Evolutionary conservation across 2,888 invertebrate genomes (phyloP).

Genomic region (Tyria jacobaeae): DNA sequence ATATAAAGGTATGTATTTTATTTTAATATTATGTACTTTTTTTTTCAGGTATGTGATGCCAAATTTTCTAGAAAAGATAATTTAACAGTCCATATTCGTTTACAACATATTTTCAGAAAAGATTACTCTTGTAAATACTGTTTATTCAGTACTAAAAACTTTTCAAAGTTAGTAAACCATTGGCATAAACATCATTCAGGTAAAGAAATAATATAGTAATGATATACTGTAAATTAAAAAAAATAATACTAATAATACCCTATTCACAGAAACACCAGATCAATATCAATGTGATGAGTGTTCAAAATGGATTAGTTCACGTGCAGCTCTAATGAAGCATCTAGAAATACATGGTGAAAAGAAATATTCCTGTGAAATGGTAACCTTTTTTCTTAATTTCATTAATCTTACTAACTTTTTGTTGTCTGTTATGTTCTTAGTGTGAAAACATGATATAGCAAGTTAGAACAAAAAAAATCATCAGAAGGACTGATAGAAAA

Average conservation of each 20-base stretch:
- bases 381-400: conserved; percentile 57
- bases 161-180: conserved; percentile 73
- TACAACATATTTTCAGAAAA: conserved; percentile 77
- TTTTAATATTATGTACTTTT: background rate
- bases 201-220: conserved; percentile 39
- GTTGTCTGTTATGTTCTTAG: too few relatives aligned
- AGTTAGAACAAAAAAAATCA: too few relatives aligned
- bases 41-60: conserved; percentile 87
- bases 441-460: too few relatives aligned
- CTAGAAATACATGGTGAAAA: conserved; percentile 88
- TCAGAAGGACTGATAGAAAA: too few relatives aligned
- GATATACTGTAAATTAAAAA: background rate
- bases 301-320: conserved; percentile 90
- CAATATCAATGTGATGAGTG: conserved; percentile 92
- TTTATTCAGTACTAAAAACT: conserved; percentile 64
- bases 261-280: conserved; percentile 65
- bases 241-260: background rate
- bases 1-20: background rate
- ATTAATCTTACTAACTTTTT: background rate
- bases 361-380: conserved; percentile 89
- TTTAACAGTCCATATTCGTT: conserved; percentile 90
- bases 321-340: conserved; percentile 92
- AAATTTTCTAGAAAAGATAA: conserved; percentile 91
- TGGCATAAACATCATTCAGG: conserved; percentile 68
- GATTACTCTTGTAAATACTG: conserved; percentile 70